Evolutionary conservation across 2,797 vertebrate species (phyloP).

Genomic region (Rhynchotus rufescens): DNA sequence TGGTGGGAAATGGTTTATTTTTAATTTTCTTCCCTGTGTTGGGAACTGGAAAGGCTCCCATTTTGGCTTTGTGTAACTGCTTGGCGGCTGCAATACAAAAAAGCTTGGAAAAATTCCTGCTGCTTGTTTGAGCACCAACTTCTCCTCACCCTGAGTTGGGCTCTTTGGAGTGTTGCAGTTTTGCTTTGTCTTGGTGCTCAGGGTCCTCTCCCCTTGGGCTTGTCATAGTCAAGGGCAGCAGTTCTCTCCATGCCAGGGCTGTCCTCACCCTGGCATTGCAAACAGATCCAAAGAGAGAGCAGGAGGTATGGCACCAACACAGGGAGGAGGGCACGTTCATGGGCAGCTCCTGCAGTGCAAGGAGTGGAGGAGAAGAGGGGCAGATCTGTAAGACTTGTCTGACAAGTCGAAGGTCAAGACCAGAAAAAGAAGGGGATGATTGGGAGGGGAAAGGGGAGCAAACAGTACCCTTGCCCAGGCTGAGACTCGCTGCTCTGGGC

Average conservation of each 20-base stretch:
- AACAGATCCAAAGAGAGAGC: not conserved
- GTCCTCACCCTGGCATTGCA: not conserved
- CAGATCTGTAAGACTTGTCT: not conserved
- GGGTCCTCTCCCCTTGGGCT: accelerated
- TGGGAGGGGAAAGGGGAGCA: not conserved
- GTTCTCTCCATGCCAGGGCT: not conserved
- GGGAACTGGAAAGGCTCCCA: constrained; percentile 63
- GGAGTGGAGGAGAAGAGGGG: not conserved
- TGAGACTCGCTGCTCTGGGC: not conserved
- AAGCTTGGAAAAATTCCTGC: constrained; percentile 9
- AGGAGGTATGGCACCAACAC: not conserved
- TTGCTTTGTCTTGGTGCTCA: not conserved
- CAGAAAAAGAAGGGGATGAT: not conserved
- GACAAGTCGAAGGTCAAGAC: not conserved
- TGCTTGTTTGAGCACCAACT: constrained; percentile 19
- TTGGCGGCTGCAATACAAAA: constrained; percentile 54
- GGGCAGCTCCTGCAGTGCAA: not conserved
- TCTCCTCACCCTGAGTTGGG: not conserved
- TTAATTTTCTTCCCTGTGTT: constrained; percentile 59
- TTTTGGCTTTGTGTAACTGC: constrained; percentile 59
- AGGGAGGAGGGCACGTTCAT: accelerated
- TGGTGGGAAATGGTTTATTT: constrained; percentile 70
- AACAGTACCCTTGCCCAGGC: not conserved
- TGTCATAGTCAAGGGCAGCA: not conserved
- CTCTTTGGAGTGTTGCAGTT: not conserved